Conservation (phyloP, 92 coral and sea anemone genomes). For the Epizoanthus illoricatus region DNA sequence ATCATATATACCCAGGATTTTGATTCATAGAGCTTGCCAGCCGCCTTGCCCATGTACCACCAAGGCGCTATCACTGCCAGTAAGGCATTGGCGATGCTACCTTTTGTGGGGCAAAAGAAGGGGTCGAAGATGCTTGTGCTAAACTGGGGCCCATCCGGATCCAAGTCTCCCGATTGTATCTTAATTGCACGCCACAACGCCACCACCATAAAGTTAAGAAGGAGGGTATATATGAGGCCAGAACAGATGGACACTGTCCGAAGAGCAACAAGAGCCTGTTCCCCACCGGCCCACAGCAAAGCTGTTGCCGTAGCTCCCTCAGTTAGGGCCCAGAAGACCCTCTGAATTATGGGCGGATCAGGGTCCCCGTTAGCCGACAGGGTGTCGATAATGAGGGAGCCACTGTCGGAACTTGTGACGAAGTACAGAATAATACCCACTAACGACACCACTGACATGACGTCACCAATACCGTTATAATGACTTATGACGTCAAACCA, state of each 20-base stretch:
- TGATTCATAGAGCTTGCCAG: slow-evolving; percentile 53
- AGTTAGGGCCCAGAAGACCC: slow-evolving; percentile 90
- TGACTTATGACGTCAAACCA: slow-evolving; percentile 80
- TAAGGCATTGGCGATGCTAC: slow-evolving; percentile 38
- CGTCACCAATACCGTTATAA: slow-evolving; percentile 63
- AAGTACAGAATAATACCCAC: slow-evolving; percentile 75
- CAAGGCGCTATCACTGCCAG: slow-evolving; percentile 68
- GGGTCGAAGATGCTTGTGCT: slow-evolving; percentile 58
- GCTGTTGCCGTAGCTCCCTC: slow-evolving; percentile 92
- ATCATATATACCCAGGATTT: slow-evolving; percentile 59
- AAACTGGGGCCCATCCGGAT: slow-evolving; percentile 58
- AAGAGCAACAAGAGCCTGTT: slow-evolving; percentile 62
- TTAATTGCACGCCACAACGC: slow-evolving; percentile 80
- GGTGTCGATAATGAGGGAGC: slow-evolving; percentile 86
- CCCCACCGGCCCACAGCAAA: slow-evolving; percentile 76
- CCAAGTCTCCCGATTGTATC: slow-evolving; percentile 68
- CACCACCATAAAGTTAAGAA: slow-evolving; percentile 69
- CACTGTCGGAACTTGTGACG: slow-evolving; percentile 95
- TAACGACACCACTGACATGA: slow-evolving; percentile 67
- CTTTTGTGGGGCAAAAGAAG: slow-evolving; percentile 23
- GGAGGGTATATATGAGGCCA: slow-evolving; percentile 67
- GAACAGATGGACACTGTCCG: slow-evolving; percentile 74
- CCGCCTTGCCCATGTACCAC: slow-evolving; percentile 72
- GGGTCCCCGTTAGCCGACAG: slow-evolving; percentile 88
- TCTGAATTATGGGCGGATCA: slow-evolving; percentile 79